phyloP scores from a whole-genome alignment of 1,140 invertebrate species.

The Aphelinus atriplicis region DNA sequence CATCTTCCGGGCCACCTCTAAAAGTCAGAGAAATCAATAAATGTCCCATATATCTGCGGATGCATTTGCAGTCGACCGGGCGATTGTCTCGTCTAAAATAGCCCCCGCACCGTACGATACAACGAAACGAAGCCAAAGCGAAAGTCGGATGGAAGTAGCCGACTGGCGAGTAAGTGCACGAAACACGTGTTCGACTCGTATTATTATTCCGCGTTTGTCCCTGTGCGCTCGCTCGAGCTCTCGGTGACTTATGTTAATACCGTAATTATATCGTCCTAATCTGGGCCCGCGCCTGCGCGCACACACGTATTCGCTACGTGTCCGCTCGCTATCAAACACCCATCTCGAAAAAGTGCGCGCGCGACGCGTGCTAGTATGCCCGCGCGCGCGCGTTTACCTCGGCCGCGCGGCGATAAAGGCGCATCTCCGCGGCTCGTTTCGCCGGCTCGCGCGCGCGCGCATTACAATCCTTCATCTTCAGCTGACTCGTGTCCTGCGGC shows the following conservation, averaged over 20 bases:
- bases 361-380: slow-evolving; percentile 64
- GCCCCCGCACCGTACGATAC: neutral
- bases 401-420: slow-evolving; percentile 6
- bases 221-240: slow-evolving; percentile 40
- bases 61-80: no score
- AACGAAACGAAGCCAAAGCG: neutral
- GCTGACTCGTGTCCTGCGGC: slow-evolving; percentile 25
- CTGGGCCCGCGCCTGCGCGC: slow-evolving; percentile 52
- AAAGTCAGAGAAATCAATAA: no score
- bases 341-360: slow-evolving; percentile 62
- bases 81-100: no score
- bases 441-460: neutral
- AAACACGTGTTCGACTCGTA: slow-evolving; percentile 62
- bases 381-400: slow-evolving; percentile 29
- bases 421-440: neutral
- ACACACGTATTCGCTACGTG: slow-evolving; percentile 58
- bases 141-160: slow-evolving; percentile 27
- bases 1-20: no score
- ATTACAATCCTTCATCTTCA: slow-evolving; percentile 31
- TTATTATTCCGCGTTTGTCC: slow-evolving; percentile 63
- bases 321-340: slow-evolving; percentile 64
- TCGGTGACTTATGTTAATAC: slow-evolving; percentile 67
- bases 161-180: slow-evolving; percentile 33
- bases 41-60: no score
- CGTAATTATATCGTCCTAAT: slow-evolving; percentile 68